Conservation (phyloP, 2,113 vertebrate genomes). For the Noturus placidus region DNA sequence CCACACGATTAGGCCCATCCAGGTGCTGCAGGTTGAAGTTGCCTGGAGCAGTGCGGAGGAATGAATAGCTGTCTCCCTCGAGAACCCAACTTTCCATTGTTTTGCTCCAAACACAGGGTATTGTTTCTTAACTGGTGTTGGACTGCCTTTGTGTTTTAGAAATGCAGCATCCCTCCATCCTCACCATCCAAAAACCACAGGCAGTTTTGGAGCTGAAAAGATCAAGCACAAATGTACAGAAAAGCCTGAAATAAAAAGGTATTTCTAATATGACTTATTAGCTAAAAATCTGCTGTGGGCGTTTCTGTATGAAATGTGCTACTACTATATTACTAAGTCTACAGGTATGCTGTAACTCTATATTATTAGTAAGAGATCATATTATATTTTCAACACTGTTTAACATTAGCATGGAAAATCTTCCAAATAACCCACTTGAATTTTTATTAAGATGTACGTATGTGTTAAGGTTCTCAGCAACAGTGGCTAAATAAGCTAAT, state of each 20-base stretch:
- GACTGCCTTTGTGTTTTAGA: conserved; percentile 1
- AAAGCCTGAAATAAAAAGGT: not conserved
- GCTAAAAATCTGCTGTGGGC: not conserved
- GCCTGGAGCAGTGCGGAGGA: conserved; percentile 68
- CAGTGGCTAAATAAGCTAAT: not conserved
- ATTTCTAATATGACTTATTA: not conserved
- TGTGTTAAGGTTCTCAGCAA: not conserved
- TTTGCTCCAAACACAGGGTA: conserved; percentile 56
- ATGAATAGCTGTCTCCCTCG: conserved; percentile 73
- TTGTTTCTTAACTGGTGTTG: conserved; percentile 3
- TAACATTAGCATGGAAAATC: not conserved
- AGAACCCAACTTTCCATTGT: conserved; percentile 78
- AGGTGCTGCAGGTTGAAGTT: conserved; percentile 66
- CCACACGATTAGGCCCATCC: conserved; percentile 74
- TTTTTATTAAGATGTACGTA: not conserved
- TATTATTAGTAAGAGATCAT: not conserved
- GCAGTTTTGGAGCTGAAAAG: conserved; percentile 29
- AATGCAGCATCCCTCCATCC: conserved; percentile 1
- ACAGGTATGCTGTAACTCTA: not conserved
- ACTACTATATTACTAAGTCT: not conserved
- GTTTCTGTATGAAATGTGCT: not conserved
- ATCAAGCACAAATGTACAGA: conserved; percentile 21
- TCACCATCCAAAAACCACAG: not conserved
- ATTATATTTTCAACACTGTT: not conserved
- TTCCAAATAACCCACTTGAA: not conserved